phyloP scores from a whole-genome alignment of 2,797 vertebrate species.

The Fratercula arctica region DNA sequence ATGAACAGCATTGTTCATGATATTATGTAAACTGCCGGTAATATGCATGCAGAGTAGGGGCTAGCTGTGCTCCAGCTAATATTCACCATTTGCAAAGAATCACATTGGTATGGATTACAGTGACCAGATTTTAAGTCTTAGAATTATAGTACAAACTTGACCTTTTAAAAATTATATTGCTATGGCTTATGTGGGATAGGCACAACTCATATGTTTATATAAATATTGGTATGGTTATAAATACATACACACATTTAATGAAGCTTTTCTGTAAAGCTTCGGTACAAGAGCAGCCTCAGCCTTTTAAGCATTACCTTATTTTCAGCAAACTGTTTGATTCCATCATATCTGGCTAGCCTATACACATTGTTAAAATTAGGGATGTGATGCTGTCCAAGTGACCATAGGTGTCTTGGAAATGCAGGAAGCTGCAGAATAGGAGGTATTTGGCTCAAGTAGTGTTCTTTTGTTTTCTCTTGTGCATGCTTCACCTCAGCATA shows the following conservation, averaged over 20 bases:
- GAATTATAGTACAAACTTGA: neutral
- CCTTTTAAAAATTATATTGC: neutral
- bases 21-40: neutral
- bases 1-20: neutral
- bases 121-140: neutral
- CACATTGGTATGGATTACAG: neutral
- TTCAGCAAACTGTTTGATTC: neutral
- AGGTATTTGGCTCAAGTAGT: neutral
- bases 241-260: neutral
- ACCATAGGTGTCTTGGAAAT: neutral
- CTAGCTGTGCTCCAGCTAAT: neutral
- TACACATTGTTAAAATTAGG: neutral
- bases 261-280: neutral
- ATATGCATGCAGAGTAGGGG: neutral
- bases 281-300: neutral
- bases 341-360: neutral
- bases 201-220: neutral
- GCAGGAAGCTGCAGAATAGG: neutral
- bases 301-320: neutral
- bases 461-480: neutral
- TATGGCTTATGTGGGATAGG: neutral
- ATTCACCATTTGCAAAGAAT: neutral
- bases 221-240: neutral
- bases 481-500: neutral
- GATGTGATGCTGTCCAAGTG: neutral